These are phyloP conservation scores for Apteryx mantelli DNA, from an alignment of 2,113 vertebrate genomes.

Conservation along the genomic window DNA sequence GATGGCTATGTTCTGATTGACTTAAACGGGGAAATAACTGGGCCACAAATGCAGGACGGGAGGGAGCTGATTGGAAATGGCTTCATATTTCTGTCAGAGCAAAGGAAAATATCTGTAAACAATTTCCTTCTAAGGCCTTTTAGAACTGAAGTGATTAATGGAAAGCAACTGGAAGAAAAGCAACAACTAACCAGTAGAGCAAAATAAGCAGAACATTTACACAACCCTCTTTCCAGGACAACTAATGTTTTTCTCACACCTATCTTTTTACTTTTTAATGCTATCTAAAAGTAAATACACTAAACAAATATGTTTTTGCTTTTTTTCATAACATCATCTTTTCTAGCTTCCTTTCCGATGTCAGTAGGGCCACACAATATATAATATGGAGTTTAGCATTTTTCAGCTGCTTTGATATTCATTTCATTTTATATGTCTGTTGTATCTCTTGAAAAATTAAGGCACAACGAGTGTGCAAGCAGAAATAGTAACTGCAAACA, in stretches of 20 bases:
- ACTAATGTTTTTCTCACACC: not conserved
- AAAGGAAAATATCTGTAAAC: slow-evolving; percentile 68
- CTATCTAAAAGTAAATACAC: not conserved
- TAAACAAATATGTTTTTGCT: not conserved
- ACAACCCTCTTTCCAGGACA: not conserved
- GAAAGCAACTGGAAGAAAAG: slow-evolving; percentile 58
- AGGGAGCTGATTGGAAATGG: slow-evolving; percentile 56
- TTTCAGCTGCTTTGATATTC: not conserved
- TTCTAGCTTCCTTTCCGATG: not conserved
- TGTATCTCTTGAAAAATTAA: not conserved
- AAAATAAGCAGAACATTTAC: slow-evolving; percentile 10
- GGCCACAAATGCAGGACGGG: slow-evolving; percentile 11
- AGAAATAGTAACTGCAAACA: slow-evolving; percentile 40
- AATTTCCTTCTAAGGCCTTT: slow-evolving; percentile 56
- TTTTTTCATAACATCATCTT: not conserved
- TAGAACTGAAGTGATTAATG: slow-evolving; percentile 47
- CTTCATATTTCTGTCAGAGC: slow-evolving; percentile 57
- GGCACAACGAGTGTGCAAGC: not conserved
- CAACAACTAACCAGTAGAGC: not conserved
- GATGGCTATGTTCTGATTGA: not conserved
- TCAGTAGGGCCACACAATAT: not conserved
- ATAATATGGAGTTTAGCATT: not conserved
- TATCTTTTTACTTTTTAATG: not conserved
- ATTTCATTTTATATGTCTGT: not conserved
- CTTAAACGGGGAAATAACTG: slow-evolving; percentile 19